Percentiles rank a stretch among this genome's conserved stretches.
These are phyloP conservation scores for Eospalax fontanierii DNA, from an alignment of 2,797 vertebrate species.

Conservation along the genomic window DNA sequence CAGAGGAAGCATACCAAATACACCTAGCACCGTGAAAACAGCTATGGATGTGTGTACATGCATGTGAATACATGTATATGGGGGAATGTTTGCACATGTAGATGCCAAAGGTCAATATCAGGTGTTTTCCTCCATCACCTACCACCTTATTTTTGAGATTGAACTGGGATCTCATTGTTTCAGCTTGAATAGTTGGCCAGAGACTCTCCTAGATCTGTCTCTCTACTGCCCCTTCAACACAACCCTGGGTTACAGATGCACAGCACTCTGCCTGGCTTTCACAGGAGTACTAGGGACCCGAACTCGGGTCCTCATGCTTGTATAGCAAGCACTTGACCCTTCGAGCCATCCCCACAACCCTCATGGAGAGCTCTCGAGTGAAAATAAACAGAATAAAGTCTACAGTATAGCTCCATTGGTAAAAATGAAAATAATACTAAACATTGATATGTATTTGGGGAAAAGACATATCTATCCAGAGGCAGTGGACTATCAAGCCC, in stretches of 20 bases:
- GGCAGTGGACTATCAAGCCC: background rate
- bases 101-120: background rate
- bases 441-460: background rate
- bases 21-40: background rate
- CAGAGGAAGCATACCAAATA: background rate
- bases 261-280: background rate
- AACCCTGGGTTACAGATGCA: background rate
- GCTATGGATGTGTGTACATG: no score
- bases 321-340: background rate
- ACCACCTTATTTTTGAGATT: background rate
- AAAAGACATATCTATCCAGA: background rate
- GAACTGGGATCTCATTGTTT: background rate
- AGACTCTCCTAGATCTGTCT: background rate
- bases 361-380: background rate
- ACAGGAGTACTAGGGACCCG: background rate
- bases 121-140: background rate
- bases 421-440: slow-evolving; percentile 28
- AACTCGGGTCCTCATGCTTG: background rate
- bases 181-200: background rate
- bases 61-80: background rate
- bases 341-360: background rate
- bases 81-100: background rate
- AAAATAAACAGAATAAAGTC: background rate
- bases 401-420: background rate
- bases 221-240: background rate